phyloP scores from a whole-genome alignment of 2,797 vertebrate genomes.

The Sebastiscus albofasciatus region DNA sequence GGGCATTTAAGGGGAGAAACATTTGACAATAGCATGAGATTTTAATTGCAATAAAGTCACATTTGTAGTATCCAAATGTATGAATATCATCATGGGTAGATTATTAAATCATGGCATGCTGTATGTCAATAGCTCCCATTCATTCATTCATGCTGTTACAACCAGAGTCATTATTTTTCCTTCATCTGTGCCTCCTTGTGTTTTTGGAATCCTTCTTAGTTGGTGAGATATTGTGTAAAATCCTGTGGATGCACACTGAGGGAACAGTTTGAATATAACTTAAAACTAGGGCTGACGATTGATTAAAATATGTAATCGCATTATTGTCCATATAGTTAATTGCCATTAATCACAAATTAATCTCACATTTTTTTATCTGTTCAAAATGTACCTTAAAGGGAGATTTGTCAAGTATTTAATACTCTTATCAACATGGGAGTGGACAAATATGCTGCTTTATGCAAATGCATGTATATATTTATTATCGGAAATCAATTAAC shows the following conservation, averaged over 20 bases:
- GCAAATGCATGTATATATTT: too few species aligned
- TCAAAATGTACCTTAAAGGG: too few species aligned
- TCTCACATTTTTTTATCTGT: too few species aligned
- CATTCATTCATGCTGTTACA: neutral
- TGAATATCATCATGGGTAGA: neutral
- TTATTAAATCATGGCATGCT: neutral
- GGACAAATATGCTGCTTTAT: too few species aligned
- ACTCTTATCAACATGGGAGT: too few species aligned
- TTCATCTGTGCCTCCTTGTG: conserved; percentile 14
- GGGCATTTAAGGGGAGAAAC: neutral
- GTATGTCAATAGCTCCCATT: neutral
- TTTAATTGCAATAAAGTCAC: neutral
- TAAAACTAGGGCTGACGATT: neutral
- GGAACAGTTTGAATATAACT: neutral
- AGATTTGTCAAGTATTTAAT: too few species aligned
- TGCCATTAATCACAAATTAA: too few species aligned
- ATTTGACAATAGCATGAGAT: neutral
- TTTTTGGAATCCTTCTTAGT: neutral
- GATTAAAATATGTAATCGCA: too few species aligned
- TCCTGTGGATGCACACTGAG: neutral
- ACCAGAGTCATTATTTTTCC: neutral
- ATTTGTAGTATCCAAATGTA: neutral
- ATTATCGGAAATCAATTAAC: too few species aligned
- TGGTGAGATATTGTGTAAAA: neutral
- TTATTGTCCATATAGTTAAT: too few species aligned